Percentiles rank a stretch among this genome's conserved stretches.
Conservation (phyloP, 2,888 invertebrate genomes). For the Agriopis leucophaearia region DNA sequence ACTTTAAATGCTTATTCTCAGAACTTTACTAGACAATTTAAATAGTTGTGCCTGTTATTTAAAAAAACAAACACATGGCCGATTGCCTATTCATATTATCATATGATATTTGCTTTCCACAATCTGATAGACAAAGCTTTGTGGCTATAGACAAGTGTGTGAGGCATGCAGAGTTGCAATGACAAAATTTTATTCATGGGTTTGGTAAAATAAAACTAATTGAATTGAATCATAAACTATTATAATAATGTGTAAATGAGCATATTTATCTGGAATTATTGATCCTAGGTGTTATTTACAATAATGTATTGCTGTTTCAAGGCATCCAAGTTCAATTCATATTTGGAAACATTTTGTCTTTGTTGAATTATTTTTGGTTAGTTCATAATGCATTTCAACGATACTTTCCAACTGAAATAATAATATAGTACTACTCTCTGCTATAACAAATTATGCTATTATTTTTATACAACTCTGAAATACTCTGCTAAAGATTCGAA, state of each 20-base stretch:
- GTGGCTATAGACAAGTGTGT: no score
- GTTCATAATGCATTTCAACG: conserved; percentile 1
- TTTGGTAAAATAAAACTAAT: conserved; percentile 56
- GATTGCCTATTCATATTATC: no score
- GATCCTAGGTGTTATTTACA: conserved; percentile 28
- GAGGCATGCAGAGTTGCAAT: neutral
- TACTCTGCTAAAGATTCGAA: conserved; percentile 39
- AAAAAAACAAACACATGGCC: no score
- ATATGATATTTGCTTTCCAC: no score
- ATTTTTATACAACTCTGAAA: conserved; percentile 29
- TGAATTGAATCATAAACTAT: conserved; percentile 63
- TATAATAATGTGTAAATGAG: conserved; percentile 69
- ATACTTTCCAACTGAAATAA: conserved; percentile 15
- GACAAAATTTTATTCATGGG: neutral
- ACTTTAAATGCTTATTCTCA: no score
- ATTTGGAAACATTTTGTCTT: conserved; percentile 36
- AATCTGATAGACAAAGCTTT: no score
- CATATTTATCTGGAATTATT: conserved; percentile 63
- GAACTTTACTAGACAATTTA: no score
- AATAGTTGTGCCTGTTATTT: no score
- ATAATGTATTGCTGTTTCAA: conserved; percentile 52
- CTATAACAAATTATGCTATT: conserved; percentile 27
- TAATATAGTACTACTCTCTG: conserved; percentile 27
- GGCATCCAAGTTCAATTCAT: conserved; percentile 40
- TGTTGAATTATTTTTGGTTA: conserved; percentile 16